These are phyloP conservation scores for Drosophila azteca DNA, from an alignment of 1,140 invertebrate species.

Conservation along the genomic window DNA sequence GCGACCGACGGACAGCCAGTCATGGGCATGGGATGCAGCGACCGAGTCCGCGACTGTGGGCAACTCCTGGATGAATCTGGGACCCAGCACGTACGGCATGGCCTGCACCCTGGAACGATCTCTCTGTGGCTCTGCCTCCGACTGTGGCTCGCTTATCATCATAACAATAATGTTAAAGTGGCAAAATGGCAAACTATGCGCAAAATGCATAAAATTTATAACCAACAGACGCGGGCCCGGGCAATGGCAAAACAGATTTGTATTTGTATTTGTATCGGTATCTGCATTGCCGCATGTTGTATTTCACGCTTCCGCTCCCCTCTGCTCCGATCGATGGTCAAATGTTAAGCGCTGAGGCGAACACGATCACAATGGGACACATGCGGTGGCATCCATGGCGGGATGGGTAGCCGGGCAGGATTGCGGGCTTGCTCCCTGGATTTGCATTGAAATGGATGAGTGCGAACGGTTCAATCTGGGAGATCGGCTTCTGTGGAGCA, in stretches of 20 bases:
- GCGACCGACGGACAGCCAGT: constrained; percentile 54
- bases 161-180: constrained; percentile 84
- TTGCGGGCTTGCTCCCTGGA: no score
- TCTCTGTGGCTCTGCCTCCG: constrained; percentile 12
- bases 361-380: constrained; percentile 35
- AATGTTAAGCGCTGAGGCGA: constrained; percentile 11
- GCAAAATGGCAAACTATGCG: constrained; percentile 82
- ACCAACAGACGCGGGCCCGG: constrained; percentile 33
- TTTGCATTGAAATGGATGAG: neutral
- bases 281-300: constrained; percentile 47
- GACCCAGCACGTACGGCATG: neutral
- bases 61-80: constrained; percentile 8
- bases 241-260: constrained; percentile 55
- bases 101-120: constrained; percentile 39
- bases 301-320: constrained; percentile 48
- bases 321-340: constrained; percentile 38
- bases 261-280: constrained; percentile 60
- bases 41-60: constrained; percentile 1
- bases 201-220: constrained; percentile 79
- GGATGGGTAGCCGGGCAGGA: neutral
- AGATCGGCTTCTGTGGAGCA: neutral
- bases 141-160: constrained; percentile 77
- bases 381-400: constrained; percentile 12
- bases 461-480: neutral
- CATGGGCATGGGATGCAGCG: constrained; percentile 24